A percentile compares a stretch with the other conserved stretches of the same genome.
phyloP scores from a whole-genome alignment of 2,797 vertebrate species.

The Phaenicophaeus curvirostris region DNA sequence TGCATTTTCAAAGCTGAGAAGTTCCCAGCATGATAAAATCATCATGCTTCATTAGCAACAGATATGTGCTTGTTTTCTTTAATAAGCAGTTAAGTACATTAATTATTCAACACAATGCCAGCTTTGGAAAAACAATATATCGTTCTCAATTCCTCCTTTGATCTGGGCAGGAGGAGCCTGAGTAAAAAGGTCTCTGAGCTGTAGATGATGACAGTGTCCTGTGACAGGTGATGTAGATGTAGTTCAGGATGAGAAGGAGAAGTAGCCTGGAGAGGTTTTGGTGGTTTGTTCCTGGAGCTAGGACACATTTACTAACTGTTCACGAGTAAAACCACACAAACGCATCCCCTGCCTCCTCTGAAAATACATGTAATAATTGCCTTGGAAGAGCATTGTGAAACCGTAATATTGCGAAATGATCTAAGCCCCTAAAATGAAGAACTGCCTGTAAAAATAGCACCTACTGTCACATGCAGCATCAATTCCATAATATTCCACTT shows the following conservation, averaged over 20 bases:
- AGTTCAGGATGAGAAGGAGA: not conserved
- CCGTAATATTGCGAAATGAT: not conserved
- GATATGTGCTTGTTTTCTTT: not conserved
- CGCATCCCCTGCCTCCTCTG: not conserved
- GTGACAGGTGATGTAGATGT: not conserved
- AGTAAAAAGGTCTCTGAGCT: not conserved
- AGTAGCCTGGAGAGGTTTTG: not conserved
- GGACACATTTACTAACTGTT: not conserved
- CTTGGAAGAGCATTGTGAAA: not conserved
- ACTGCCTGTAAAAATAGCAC: not conserved
- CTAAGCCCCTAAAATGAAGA: not conserved
- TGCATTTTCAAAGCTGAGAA: conserved; percentile 9
- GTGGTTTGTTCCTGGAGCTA: not conserved
- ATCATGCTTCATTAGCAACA: not conserved
- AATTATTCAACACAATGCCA: not conserved
- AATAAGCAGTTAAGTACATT: not conserved
- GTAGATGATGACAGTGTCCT: not conserved
- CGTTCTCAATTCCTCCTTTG: not conserved
- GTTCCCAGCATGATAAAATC: conserved; percentile 3
- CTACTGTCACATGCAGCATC: not conserved
- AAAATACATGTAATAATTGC: not conserved
- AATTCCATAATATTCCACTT: not conserved
- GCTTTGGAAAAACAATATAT: not conserved
- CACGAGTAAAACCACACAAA: not conserved
- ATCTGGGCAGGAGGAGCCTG: not conserved